Percentiles rank a stretch among this genome's conserved stretches.
Conservation (phyloP, 2,113 vertebrate genomes). For the Syngnathus typhle region DNA sequence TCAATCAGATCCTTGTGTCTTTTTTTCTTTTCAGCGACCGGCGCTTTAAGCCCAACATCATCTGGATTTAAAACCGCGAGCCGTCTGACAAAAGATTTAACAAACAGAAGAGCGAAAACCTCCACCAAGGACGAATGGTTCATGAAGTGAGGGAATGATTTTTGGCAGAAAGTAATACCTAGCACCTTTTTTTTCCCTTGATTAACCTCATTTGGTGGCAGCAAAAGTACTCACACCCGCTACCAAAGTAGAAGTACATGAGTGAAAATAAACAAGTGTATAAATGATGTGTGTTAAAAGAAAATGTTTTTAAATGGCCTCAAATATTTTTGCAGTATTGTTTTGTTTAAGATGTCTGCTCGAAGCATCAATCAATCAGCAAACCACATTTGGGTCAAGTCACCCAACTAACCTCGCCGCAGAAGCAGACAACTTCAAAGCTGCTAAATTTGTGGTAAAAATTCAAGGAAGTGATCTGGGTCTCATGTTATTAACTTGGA, state of each 20-base stretch:
- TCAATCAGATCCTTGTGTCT: constrained; percentile 24
- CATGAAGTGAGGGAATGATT: neutral
- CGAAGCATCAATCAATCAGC: too few species aligned
- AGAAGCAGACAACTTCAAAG: neutral
- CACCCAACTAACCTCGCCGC: neutral
- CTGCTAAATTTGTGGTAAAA: neutral
- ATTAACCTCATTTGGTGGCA: neutral
- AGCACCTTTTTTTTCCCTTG: neutral
- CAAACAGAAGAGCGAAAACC: neutral
- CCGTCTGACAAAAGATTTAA: neutral
- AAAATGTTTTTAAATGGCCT: too few species aligned
- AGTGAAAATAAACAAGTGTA: too few species aligned
- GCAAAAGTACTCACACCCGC: neutral
- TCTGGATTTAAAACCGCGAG: neutral
- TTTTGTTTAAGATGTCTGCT: too few species aligned
- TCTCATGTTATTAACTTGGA: neutral
- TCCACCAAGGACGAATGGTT: neutral
- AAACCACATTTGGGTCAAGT: too few species aligned
- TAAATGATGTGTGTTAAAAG: neutral
- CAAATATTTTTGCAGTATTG: too few species aligned
- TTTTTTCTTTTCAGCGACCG: constrained; percentile 1
- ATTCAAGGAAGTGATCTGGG: neutral
- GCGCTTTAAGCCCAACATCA: neutral
- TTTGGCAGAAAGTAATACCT: neutral
- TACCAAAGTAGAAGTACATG: neutral